Evolutionary conservation across 2,797 vertebrate genomes (phyloP).

Genomic region (Nannoperca obscura): DNA sequence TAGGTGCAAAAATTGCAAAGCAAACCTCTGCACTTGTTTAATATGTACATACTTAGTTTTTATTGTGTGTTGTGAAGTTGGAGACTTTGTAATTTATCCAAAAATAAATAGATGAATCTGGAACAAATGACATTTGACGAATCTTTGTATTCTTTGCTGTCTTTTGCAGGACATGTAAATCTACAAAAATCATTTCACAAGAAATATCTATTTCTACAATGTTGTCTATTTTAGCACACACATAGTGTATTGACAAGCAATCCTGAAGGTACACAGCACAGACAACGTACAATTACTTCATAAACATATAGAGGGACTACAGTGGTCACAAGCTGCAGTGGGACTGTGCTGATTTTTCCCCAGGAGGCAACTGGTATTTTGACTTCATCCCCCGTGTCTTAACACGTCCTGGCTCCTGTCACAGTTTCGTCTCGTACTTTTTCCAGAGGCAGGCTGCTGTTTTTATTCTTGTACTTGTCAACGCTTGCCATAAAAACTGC

Average conservation of each 20-base stretch:
- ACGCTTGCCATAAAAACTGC: slow-evolving; percentile 47
- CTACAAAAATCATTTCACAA: not conserved
- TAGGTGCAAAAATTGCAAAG: slow-evolving; percentile 43
- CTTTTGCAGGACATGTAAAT: not conserved
- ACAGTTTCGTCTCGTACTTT: slow-evolving; percentile 39
- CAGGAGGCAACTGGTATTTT: slow-evolving; percentile 26
- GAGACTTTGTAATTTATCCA: slow-evolving; percentile 58
- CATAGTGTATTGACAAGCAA: not conserved
- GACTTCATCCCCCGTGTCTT: slow-evolving; percentile 37
- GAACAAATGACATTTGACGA: not conserved
- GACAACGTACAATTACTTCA: not conserved
- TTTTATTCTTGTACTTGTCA: slow-evolving; percentile 49
- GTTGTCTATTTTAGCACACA: not conserved
- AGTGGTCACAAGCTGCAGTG: not conserved
- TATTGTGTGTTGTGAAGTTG: slow-evolving; percentile 54
- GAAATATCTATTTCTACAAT: not conserved
- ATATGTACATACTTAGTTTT: slow-evolving; percentile 73
- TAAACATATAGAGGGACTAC: not conserved
- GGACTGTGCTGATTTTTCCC: slow-evolving; percentile 31
- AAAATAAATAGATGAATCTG: slow-evolving; percentile 59
- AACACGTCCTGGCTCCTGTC: slow-evolving; percentile 50
- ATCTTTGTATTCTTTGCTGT: not conserved
- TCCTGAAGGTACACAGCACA: not conserved
- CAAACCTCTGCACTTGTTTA: slow-evolving; percentile 53
- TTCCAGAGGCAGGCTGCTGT: slow-evolving; percentile 35